Conservation (phyloP, 2,113 vertebrate genomes). For the Octodon degus region DNA sequence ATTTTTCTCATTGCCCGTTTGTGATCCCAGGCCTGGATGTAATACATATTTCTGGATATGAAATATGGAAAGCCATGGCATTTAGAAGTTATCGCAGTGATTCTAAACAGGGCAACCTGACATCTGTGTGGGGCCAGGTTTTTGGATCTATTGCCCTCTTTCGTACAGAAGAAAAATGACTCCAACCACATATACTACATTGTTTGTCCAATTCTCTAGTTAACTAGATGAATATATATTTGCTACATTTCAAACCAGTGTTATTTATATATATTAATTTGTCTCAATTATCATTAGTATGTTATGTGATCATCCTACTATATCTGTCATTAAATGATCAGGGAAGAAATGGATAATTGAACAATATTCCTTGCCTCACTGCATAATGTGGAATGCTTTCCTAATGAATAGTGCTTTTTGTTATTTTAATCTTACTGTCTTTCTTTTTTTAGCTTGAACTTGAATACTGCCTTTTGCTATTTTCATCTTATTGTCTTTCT, state of each 20-base stretch:
- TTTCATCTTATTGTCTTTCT: too few relatives aligned
- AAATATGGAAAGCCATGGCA: background rate
- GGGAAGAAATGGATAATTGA: constrained; percentile 1
- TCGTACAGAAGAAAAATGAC: background rate
- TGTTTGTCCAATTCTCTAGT: too few relatives aligned
- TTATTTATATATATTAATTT: background rate
- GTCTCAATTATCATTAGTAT: background rate
- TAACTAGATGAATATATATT: background rate
- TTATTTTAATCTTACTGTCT: background rate
- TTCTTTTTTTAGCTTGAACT: background rate
- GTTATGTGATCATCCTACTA: background rate
- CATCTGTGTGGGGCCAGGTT: background rate
- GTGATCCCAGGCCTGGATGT: background rate
- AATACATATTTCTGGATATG: background rate
- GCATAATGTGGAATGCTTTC: background rate
- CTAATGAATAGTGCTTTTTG: background rate
- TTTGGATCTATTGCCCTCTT: constrained; percentile 1
- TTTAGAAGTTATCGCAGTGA: background rate
- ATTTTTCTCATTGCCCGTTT: background rate
- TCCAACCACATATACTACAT: background rate
- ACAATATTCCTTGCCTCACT: background rate
- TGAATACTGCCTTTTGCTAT: background rate
- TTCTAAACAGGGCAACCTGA: background rate
- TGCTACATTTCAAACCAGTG: background rate
- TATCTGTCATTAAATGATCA: background rate